Conservation (phyloP, 1,140 invertebrate species). For the Drosophila micromelanica region DNA sequence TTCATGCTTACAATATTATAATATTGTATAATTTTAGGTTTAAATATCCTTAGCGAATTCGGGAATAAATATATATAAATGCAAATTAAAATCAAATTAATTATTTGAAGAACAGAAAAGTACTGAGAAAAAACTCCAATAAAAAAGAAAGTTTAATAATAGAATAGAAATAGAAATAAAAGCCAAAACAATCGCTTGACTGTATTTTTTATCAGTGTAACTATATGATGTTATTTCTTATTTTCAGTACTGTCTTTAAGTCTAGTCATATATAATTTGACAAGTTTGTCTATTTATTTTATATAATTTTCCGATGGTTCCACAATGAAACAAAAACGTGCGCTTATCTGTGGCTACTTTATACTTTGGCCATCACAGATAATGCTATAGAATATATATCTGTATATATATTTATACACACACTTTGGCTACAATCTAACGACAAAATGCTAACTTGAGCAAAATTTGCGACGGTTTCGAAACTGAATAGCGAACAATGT, state of each 20-base stretch:
- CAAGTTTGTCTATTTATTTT: constrained; percentile 18
- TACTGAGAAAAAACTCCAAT: too few relatives aligned
- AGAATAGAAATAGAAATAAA: too few relatives aligned
- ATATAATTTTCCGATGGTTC: neutral
- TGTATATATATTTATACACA: neutral
- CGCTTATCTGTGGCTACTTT: constrained; percentile 25
- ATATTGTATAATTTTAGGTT: too few relatives aligned
- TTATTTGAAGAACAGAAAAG: too few relatives aligned
- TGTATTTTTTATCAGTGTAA: too few relatives aligned
- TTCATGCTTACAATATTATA: too few relatives aligned
- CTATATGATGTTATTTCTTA: too few relatives aligned
- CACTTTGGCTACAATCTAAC: constrained; percentile 69
- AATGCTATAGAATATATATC: constrained; percentile 5
- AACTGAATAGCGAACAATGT: constrained; percentile 32
- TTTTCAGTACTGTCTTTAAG: neutral
- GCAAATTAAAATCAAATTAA: too few relatives aligned
- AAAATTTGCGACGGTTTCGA: constrained; percentile 18
- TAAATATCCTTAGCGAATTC: too few relatives aligned
- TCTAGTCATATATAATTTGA: constrained; percentile 1
- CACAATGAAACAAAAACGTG: constrained; percentile 6
- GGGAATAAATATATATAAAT: too few relatives aligned
- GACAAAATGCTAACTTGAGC: constrained; percentile 75
- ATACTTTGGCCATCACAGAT: constrained; percentile 15
- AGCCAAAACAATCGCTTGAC: too few relatives aligned
- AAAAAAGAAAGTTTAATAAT: too few relatives aligned